A percentile compares a stretch with the other conserved stretches of the same genome.
phyloP scores from a whole-genome alignment of 2,888 invertebrate genomes.

The Marronus borbonicus region DNA sequence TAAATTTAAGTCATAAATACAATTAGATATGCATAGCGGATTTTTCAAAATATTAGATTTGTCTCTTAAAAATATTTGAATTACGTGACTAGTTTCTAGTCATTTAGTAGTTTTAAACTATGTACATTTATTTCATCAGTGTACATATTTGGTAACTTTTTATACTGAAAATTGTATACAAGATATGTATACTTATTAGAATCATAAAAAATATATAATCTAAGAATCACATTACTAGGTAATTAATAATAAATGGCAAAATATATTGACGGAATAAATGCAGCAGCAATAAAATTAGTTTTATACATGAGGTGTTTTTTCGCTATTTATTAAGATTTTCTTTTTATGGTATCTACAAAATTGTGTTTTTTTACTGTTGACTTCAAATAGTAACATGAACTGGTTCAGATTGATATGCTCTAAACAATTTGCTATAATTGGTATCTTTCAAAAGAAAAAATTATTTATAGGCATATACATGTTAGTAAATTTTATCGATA shows the following conservation, averaged over 20 bases:
- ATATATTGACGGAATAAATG: slow-evolving; percentile 36
- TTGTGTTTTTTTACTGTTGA: background rate
- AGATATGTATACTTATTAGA: slow-evolving; percentile 52
- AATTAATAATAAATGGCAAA: slow-evolving; percentile 65
- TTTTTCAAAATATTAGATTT: slow-evolving; percentile 60
- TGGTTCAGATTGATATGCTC: background rate
- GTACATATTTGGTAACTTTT: slow-evolving; percentile 71
- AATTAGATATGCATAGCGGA: slow-evolving; percentile 63
- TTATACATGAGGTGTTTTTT: slow-evolving; percentile 7
- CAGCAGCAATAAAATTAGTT: slow-evolving; percentile 4
- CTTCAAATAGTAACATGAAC: background rate
- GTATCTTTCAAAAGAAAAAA: background rate
- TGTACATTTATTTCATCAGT: slow-evolving; percentile 67
- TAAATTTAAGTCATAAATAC: slow-evolving; percentile 66
- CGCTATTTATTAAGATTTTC: background rate
- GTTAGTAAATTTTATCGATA: slow-evolving; percentile 37
- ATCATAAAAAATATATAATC: slow-evolving; percentile 50
- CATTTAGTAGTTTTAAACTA: slow-evolving; percentile 65
- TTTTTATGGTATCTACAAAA: background rate
- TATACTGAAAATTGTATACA: slow-evolving; percentile 65
- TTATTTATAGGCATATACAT: slow-evolving; percentile 14
- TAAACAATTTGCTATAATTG: background rate
- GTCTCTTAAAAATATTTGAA: slow-evolving; percentile 64
- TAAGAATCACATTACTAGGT: slow-evolving; percentile 68
- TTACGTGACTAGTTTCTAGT: slow-evolving; percentile 69